phyloP scores from a whole-genome alignment of 2,113 vertebrate genomes.

The Erinaceus europaeus region DNA sequence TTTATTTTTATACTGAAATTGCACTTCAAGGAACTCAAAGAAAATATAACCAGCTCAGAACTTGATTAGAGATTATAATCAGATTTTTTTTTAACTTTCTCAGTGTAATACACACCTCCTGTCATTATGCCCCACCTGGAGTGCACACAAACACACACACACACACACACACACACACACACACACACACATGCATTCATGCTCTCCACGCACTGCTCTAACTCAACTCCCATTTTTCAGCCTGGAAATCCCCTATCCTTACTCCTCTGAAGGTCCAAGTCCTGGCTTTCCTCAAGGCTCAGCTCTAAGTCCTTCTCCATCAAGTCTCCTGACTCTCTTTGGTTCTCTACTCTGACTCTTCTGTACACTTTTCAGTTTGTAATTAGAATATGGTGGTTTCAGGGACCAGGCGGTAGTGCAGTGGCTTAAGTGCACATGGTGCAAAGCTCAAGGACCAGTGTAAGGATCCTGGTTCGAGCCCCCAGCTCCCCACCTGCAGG shows the following conservation, averaged over 20 bases:
- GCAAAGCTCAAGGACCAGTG: too few relatives aligned
- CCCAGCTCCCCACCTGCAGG: too few relatives aligned
- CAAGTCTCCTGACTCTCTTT: not conserved
- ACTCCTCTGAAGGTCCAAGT: not conserved
- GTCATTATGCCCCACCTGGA: too few relatives aligned
- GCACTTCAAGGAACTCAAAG: not conserved
- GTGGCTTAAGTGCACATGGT: too few relatives aligned
- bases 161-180: too few relatives aligned
- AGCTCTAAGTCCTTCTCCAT: not conserved
- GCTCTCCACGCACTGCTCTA: fast-evolving
- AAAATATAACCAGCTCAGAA: not conserved
- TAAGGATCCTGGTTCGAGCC: too few relatives aligned
- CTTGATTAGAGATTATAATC: not conserved
- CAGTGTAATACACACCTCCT: too few relatives aligned
- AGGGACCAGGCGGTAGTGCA: too few relatives aligned
- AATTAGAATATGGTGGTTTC: not conserved
- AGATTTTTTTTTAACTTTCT: too few relatives aligned
- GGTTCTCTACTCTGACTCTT: not conserved
- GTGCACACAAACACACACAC: too few relatives aligned
- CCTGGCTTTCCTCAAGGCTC: not conserved
- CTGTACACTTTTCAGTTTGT: not conserved
- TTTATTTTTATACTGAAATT: not conserved
- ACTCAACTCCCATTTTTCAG: not conserved
- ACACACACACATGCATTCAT: too few relatives aligned
- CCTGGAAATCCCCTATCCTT: not conserved